Evolutionary conservation across 2,797 vertebrate species (phyloP).

Genomic region (Coilia nasus): DNA sequence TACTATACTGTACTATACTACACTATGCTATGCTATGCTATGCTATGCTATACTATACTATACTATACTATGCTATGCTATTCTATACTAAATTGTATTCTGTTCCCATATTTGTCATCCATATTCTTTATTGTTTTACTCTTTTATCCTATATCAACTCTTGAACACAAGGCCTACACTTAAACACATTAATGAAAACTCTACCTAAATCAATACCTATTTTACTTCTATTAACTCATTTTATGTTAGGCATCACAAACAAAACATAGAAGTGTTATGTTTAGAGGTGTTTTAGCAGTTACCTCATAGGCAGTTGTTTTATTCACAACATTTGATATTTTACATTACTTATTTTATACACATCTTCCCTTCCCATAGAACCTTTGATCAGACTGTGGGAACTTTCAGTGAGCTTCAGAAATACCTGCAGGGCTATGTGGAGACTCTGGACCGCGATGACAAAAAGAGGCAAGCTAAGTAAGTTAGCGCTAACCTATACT

Average conservation of each 20-base stretch:
- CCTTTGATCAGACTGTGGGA: slow-evolving; percentile 92
- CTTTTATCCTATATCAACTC: too few species aligned
- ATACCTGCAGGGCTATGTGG: slow-evolving; percentile 90
- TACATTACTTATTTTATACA: background rate
- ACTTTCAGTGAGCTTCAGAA: slow-evolving; percentile 92
- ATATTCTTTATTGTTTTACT: too few species aligned
- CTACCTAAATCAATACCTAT: too few species aligned
- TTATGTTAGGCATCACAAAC: too few species aligned
- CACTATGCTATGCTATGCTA: background rate
- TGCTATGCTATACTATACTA: background rate
- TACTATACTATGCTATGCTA: background rate
- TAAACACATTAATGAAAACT: too few species aligned
- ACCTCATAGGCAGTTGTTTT: background rate
- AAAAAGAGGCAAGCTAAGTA: slow-evolving; percentile 87
- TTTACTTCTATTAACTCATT: too few species aligned
- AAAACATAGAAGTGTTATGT: too few species aligned
- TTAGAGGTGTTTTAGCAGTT: background rate
- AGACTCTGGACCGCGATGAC: slow-evolving; percentile 84
- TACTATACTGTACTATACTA: too few species aligned
- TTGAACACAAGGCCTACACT: too few species aligned
- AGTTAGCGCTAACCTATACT: slow-evolving; percentile 49
- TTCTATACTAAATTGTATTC: too few species aligned
- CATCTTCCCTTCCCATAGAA: slow-evolving; percentile 68
- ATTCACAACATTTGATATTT: background rate
- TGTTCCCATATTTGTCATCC: too few species aligned